A percentile compares a stretch with the other conserved stretches of the same genome.
Evolutionary conservation across 2,113 vertebrate genomes (phyloP).

Genomic region (Apodemus sylvaticus): DNA sequence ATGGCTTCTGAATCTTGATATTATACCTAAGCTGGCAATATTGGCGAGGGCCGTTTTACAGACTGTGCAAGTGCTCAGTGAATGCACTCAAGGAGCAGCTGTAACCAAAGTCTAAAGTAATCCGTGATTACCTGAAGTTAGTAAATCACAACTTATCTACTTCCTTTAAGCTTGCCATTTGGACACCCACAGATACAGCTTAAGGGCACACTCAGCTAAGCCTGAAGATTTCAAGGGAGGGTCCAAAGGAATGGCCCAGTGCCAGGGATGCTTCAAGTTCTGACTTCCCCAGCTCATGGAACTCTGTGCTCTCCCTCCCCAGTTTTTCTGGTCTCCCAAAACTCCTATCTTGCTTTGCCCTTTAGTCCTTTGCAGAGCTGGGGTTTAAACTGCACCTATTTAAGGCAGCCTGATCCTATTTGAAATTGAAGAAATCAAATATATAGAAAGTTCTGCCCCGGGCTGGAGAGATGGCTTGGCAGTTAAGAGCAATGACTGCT

Average conservation of each 20-base stretch:
- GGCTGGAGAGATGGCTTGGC: too few species aligned
- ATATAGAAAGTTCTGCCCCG: not conserved
- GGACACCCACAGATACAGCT: not conserved
- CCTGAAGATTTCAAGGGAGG: not conserved
- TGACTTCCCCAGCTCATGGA: not conserved
- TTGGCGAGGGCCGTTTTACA: not conserved
- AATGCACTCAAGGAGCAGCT: not conserved
- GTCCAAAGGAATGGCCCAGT: not conserved
- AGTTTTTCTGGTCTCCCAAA: not conserved
- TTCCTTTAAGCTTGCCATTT: not conserved
- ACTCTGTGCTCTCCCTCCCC: not conserved
- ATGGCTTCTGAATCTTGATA: not conserved
- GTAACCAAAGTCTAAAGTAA: slow-evolving; percentile 27
- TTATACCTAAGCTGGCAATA: not conserved
- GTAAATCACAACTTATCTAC: not conserved
- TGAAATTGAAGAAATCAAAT: slow-evolving; percentile 44
- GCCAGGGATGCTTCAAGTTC: not conserved
- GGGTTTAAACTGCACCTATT: not conserved
- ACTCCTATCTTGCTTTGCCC: not conserved
- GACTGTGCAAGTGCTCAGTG: not conserved
- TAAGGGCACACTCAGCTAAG: slow-evolving; percentile 35
- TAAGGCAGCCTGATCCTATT: slow-evolving; percentile 5
- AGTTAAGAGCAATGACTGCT: too few species aligned
- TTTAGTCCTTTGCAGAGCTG: not conserved
- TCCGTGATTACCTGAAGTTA: not conserved